A percentile compares a stretch with the other conserved stretches of the same genome.
These are phyloP conservation scores for Yponomeuta cagnagella DNA, from an alignment of 2,888 invertebrate species.

Conservation along the genomic window DNA sequence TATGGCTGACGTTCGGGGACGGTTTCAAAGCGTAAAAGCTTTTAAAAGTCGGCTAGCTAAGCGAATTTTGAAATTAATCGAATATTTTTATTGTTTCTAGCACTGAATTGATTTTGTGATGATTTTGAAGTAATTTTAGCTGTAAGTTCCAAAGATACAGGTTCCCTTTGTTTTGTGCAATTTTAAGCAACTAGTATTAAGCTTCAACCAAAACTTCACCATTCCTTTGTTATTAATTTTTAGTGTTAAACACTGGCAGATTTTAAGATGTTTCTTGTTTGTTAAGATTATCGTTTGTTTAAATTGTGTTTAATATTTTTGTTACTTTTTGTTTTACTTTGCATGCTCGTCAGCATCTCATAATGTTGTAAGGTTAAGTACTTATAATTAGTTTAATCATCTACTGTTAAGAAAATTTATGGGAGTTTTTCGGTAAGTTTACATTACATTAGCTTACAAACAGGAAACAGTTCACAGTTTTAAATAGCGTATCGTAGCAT, in stretches of 20 bases:
- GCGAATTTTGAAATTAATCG: slow-evolving; percentile 30
- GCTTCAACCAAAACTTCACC: slow-evolving; percentile 29
- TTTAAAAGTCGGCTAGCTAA: not conserved
- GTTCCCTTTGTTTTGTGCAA: slow-evolving; percentile 58
- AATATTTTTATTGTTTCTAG: slow-evolving; percentile 45
- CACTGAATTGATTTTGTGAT: slow-evolving; percentile 43
- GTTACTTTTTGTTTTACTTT: slow-evolving; percentile 30
- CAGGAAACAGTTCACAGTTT: not conserved
- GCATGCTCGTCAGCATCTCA: slow-evolving; percentile 52
- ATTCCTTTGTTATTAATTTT: slow-evolving; percentile 32
- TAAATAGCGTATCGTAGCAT: not conserved
- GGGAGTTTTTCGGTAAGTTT: not conserved
- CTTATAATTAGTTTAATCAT: not conserved
- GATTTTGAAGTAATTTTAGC: slow-evolving; percentile 36
- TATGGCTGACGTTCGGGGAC: not conserved
- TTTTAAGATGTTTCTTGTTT: slow-evolving; percentile 39
- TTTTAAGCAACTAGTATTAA: slow-evolving; percentile 46
- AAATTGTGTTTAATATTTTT: slow-evolving; percentile 25
- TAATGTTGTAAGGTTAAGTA: slow-evolving; percentile 21
- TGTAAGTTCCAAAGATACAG: slow-evolving; percentile 65
- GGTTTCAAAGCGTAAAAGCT: not conserved
- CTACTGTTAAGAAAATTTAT: not conserved
- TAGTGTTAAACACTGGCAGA: slow-evolving; percentile 25
- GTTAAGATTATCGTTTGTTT: slow-evolving; percentile 28
- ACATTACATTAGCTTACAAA: not conserved